These are phyloP conservation scores for Tenebrosternarchus preto DNA, from an alignment of 2,113 vertebrate species.

Conservation along the genomic window DNA sequence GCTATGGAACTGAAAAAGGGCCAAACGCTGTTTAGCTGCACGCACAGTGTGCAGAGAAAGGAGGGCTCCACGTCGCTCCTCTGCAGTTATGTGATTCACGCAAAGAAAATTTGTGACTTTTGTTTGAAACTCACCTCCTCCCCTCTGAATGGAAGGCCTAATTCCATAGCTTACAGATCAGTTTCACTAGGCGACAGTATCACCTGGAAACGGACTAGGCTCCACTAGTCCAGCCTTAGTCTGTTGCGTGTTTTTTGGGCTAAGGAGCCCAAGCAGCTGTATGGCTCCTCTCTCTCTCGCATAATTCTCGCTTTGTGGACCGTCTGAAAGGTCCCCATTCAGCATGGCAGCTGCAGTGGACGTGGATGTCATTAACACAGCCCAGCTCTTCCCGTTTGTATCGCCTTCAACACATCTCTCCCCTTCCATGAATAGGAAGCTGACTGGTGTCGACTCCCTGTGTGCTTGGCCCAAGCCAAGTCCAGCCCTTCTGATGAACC, in stretches of 20 bases:
- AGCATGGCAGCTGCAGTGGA: conserved; percentile 53
- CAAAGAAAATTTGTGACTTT: neutral
- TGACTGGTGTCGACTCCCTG: conserved; percentile 68
- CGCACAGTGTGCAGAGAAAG: no score
- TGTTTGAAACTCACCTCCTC: neutral
- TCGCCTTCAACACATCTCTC: conserved; percentile 44
- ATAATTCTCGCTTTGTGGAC: conserved; percentile 57
- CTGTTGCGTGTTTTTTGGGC: conserved; percentile 2
- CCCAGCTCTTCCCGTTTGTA: conserved; percentile 25
- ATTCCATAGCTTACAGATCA: neutral
- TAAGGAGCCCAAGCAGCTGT: conserved; percentile 45
- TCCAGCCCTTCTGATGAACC: conserved; percentile 63
- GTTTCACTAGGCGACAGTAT: neutral
- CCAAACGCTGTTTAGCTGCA: neutral
- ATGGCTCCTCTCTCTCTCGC: conserved; percentile 25
- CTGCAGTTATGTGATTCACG: no score
- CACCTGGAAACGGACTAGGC: neutral
- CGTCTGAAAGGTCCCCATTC: conserved; percentile 51
- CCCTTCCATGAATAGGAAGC: conserved; percentile 63
- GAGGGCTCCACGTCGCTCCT: no score
- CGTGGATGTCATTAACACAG: conserved; percentile 51
- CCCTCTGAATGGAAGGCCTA: neutral
- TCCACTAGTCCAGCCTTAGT: neutral
- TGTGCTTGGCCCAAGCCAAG: conserved; percentile 50
- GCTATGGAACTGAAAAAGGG: neutral